Evolutionary conservation across 2,888 invertebrate genomes (phyloP), one percentile per base, ranked within the genome.

Genomic region (Stictocephala bisonia): DNA sequence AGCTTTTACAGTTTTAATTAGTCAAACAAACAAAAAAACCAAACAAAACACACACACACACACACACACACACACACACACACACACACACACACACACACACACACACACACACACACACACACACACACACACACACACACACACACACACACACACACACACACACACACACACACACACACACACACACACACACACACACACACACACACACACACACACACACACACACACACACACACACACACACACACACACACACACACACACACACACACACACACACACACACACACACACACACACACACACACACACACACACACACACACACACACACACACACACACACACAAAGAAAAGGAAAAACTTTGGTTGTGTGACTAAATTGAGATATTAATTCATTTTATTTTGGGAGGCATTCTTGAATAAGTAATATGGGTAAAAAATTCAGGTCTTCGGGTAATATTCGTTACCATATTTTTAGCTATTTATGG

Each of bases 101-200:
- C 18, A 58, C n/a, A 31, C 56, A 22, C 29, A 35, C 70, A 11
- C 15, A 31, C n/a, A 31, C 50, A 15, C 11, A 18, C 13, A 22
- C 68, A 15, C 31, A n/a, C 24, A 20, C 27, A 22, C 24, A 27
- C 27, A 77, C 51, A 76, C 78, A 77, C 74, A 75, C 80, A 80
- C 77, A 79, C 73, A 77, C 76, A 78, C 79, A 78, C 77, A 41
- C 26, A 27, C 68, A 41, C 26, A 35, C 70, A 53, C 13, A 24
- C 31, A 41, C 51, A 53, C 27, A 24, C 60, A 22, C 24, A 13
- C 60, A 44, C 71, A 6, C 2, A 31, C 15, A 13, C 60, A 24
- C 44, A 9, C 11, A 26, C n/a, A 11, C 53, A n/a, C 11, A 22
- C 50, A 7, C 26, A n/a, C 3, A 24, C 31, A 26, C 29, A 26